Base-by-base conservation (phyloP, 1,140 invertebrate species). In the Neodiprion fabricii region DNA sequence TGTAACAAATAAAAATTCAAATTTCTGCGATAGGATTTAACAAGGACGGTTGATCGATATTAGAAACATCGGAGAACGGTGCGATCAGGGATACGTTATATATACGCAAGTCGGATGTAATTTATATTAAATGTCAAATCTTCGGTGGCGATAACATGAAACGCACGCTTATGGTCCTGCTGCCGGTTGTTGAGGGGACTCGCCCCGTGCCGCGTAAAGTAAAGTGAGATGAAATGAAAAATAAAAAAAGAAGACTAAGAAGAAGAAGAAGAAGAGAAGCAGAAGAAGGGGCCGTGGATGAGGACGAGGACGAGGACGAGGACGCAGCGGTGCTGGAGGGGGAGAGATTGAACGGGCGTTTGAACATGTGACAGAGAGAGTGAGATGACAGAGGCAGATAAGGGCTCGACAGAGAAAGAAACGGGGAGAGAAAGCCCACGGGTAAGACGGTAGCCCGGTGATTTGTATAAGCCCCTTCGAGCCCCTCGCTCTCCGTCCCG, bases 391-490 rank as follows among this genome's bases (percentile, higher is more conserved):
- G 70, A 74, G 70, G 67, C 61, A 71, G 72, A 74, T 67, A 65
- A 74, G 47, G 48, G 48, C 50, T 48, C 40, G 47, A 47, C 65
- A 50, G 70, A 11, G 76, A 67, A 23, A 28, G 61, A 82, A 76
- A 78, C 75, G 82, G 79, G 81, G 71, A 75, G 74, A 80, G 76
- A 80, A 72, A 70, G 76, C 47, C 68, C 76, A 40, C 78, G 84
- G 81, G 84, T 85, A 85, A 84, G 83, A 82, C 84, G 82, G 84
- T 85, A 85, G 84, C 82, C 78, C 83, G 84, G 82, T 85, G 84
- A 85, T 85, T 85, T 85, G 84, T 85, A 85, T 85, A 84, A 81
- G 83, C 81, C 81, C 81, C 82, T 78, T 83, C 82, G 84, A 82
- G 82, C 83, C 83, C 82, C 81, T 83, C 82, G 81, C 82, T 80